A percentile compares a stretch with the other conserved stretches of the same genome.
Evolutionary conservation across 1,140 invertebrate genomes (phyloP).

Genomic region (Diorhabda carinulata): DNA sequence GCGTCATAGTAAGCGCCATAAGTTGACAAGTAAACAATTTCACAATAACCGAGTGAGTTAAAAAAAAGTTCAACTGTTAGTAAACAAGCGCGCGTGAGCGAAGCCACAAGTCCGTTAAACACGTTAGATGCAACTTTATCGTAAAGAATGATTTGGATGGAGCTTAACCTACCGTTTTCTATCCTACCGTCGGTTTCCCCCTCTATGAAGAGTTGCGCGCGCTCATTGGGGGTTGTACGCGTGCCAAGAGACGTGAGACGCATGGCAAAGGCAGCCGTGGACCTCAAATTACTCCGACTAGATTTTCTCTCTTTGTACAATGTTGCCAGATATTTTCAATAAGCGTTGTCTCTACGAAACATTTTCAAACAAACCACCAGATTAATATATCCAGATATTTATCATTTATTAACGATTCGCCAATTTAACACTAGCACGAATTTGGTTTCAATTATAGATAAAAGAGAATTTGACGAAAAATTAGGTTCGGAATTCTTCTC

Average conservation of each 20-base stretch:
- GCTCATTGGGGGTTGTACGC: constrained; percentile 36
- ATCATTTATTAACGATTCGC: too few relatives aligned
- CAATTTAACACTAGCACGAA: too few relatives aligned
- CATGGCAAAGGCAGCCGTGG: constrained; percentile 38
- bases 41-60: constrained; percentile 14
- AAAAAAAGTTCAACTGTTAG: background rate
- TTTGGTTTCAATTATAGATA: too few relatives aligned
- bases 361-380: too few relatives aligned
- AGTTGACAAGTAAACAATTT: constrained; percentile 4
- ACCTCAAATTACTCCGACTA: constrained; percentile 21
- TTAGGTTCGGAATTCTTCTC: too few relatives aligned
- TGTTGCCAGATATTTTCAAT: background rate
- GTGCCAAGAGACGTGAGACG: constrained; percentile 39
- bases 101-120: constrained; percentile 1
- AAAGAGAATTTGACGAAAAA: too few relatives aligned
- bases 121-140: background rate
- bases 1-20: constrained; percentile 44
- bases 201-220: constrained; percentile 26
- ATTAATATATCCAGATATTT: too few relatives aligned
- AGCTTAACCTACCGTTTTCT: constrained; percentile 20
- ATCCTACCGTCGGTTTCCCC: constrained; percentile 27
- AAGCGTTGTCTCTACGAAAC: too few relatives aligned
- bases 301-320: constrained; percentile 20
- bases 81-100: background rate
- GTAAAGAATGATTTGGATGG: constrained; percentile 13